These are phyloP conservation scores for Aphis craccivora DNA, from an alignment of 1,140 invertebrate species.

Conservation along the genomic window DNA sequence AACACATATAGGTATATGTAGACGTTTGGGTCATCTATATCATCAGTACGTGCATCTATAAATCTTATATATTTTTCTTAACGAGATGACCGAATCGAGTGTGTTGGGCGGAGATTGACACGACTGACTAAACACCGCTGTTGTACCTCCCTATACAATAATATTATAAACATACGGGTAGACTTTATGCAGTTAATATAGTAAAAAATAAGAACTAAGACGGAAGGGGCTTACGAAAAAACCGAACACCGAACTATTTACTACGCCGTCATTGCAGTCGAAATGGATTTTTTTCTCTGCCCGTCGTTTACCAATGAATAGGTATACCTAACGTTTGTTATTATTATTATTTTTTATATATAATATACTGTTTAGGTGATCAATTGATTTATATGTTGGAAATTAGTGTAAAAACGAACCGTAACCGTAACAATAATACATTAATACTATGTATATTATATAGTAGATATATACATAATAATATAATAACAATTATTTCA, in stretches of 20 bases:
- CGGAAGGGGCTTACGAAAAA: neutral
- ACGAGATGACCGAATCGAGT: neutral
- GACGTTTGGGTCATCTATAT: neutral
- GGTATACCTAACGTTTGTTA: neutral
- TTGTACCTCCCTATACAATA: neutral
- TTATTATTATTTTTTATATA: neutral
- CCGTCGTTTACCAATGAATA: neutral
- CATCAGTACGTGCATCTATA: neutral
- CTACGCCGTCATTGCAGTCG: neutral
- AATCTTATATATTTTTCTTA: neutral
- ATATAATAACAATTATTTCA: neutral
- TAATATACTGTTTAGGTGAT: neutral
- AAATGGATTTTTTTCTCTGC: neutral
- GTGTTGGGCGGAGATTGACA: constrained; percentile 25
- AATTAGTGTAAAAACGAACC: neutral
- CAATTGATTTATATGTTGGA: neutral
- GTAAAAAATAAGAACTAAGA: neutral
- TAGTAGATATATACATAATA: neutral
- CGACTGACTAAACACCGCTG: neutral
- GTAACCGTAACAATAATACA: neutral
- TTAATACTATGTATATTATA: too few species aligned
- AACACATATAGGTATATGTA: neutral
- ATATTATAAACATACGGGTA: neutral
- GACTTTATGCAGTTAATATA: neutral
- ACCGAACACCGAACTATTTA: neutral